Conservation (phyloP, 1,140 invertebrate genomes). For the Papilio helenus region DNA sequence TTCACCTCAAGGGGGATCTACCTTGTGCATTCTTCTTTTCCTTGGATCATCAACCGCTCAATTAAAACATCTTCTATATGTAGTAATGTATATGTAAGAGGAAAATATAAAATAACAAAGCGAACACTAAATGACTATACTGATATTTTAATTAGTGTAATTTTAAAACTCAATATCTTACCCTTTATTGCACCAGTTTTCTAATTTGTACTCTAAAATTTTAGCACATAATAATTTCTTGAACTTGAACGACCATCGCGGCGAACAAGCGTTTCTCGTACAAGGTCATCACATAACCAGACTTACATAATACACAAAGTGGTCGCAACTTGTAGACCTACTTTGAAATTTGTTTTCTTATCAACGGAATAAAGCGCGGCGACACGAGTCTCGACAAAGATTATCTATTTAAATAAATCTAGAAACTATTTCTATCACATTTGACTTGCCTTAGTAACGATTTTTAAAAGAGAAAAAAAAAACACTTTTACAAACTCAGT, state of each 20-base stretch:
- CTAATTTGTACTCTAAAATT: not conserved
- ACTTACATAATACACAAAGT: slow-evolving; percentile 7
- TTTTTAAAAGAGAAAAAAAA: no score
- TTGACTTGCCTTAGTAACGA: not conserved
- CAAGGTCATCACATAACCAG: slow-evolving; percentile 31
- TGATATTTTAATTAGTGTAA: no score
- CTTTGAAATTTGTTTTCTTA: slow-evolving; percentile 29
- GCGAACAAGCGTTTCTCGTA: slow-evolving; percentile 2
- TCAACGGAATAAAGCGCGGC: not conserved
- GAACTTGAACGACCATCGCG: slow-evolving; percentile 19
- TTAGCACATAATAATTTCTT: slow-evolving; percentile 24
- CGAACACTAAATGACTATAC: no score
- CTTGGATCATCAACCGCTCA: no score
- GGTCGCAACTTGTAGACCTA: slow-evolving; percentile 15
- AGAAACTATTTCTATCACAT: not conserved
- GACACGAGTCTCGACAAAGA: not conserved
- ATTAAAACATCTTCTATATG: no score
- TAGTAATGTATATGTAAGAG: no score
- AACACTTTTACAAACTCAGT: no score
- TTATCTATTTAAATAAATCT: slow-evolving; percentile 2
- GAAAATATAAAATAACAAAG: no score
- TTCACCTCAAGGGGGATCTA: no score
- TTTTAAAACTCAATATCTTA: not conserved
- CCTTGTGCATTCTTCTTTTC: no score
- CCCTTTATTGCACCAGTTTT: not conserved